These are phyloP conservation scores for Tangachromis dhanisi DNA, from an alignment of 2,113 vertebrate genomes.

Conservation along the genomic window DNA sequence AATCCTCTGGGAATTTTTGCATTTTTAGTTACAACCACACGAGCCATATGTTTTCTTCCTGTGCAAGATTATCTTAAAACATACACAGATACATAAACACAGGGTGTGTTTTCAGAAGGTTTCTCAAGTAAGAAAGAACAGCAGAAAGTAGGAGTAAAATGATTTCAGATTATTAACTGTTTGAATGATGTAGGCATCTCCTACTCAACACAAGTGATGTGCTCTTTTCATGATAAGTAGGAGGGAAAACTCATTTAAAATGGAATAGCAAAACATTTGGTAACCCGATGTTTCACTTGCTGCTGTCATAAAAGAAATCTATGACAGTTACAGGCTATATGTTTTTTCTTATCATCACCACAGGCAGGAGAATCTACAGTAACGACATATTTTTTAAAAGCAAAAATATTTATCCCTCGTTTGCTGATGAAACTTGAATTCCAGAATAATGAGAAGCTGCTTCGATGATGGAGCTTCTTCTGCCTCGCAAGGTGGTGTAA, in stretches of 20 bases:
- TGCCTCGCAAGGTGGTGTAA: not conserved
- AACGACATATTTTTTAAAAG: not conserved
- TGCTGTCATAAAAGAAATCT: not conserved
- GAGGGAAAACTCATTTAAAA: not conserved
- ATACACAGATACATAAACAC: not conserved
- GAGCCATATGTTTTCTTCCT: not conserved
- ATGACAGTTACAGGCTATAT: not conserved
- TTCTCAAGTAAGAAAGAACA: not conserved
- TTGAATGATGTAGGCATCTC: not conserved
- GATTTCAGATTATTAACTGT: not conserved
- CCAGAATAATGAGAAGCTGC: not conserved
- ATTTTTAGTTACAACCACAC: not conserved
- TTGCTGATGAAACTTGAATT: conserved; percentile 9
- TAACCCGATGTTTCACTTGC: not conserved
- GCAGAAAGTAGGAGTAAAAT: not conserved
- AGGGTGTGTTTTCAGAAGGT: not conserved
- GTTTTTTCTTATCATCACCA: not conserved
- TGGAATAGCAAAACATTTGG: not conserved
- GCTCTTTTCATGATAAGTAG: not conserved
- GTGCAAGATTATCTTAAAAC: not conserved
- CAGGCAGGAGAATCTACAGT: not conserved
- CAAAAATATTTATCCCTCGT: not conserved
- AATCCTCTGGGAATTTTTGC: not conserved
- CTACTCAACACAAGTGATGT: not conserved
- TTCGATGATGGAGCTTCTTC: not conserved